These are phyloP conservation scores for Pogonophryne albipinna DNA, from an alignment of 2,797 vertebrate genomes.

Conservation along the genomic window DNA sequence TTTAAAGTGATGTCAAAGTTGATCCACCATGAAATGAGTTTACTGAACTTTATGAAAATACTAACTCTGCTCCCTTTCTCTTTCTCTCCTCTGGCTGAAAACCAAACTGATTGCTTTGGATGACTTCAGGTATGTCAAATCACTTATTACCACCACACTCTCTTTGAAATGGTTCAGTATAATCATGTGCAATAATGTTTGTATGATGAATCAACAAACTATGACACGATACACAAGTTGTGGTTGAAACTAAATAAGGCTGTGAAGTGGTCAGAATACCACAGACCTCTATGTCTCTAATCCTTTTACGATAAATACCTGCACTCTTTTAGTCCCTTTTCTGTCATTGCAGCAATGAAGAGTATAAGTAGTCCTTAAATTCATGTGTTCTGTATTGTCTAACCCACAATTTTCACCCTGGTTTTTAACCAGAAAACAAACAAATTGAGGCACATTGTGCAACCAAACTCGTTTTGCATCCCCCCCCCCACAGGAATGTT, in stretches of 20 bases:
- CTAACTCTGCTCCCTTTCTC: constrained; percentile 53
- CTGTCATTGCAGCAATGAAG: constrained; percentile 43
- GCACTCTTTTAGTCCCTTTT: constrained; percentile 4
- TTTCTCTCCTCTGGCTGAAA: constrained; percentile 46
- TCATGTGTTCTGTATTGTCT: constrained; percentile 43
- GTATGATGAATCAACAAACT: constrained; percentile 22
- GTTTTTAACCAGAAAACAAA: constrained; percentile 60
- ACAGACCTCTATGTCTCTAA: constrained; percentile 9
- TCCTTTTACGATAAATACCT: constrained; percentile 32
- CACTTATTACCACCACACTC: constrained; percentile 28
- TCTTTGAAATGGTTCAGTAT: constrained; percentile 15
- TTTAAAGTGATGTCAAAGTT: constrained; percentile 48
- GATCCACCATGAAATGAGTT: constrained; percentile 51
- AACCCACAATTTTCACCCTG: constrained; percentile 63
- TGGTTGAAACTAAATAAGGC: constrained; percentile 36
- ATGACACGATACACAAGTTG: constrained; percentile 29
- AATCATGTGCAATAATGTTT: constrained; percentile 6
- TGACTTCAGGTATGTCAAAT: constrained; percentile 74
- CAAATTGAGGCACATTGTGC: constrained; percentile 37
- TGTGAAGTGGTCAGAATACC: constrained; percentile 60
- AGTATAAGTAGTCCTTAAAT: constrained; percentile 26
- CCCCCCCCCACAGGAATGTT: constrained; percentile 65
- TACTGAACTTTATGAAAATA: constrained; percentile 33
- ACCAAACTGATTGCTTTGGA: constrained; percentile 42
- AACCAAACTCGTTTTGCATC: constrained; percentile 47